Percentiles rank a stretch among this genome's conserved stretches.
Evolutionary conservation across 2,888 invertebrate genomes (phyloP).

Genomic region (Clunio marinus): DNA sequence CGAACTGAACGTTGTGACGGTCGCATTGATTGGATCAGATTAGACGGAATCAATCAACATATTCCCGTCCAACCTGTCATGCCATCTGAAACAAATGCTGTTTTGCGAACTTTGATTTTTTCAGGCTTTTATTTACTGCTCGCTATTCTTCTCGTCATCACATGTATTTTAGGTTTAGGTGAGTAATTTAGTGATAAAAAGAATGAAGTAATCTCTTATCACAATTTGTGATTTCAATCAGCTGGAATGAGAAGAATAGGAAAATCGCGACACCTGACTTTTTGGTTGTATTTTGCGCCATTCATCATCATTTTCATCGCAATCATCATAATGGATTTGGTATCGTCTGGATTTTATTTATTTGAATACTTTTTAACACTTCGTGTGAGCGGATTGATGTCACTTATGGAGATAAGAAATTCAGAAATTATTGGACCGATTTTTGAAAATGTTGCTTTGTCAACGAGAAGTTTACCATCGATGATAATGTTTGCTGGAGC

Average conservation of each 20-base stretch:
- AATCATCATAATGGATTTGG: slow-evolving; percentile 3
- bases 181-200: not conserved
- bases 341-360: not conserved
- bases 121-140: not conserved
- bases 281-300: slow-evolving; percentile 15
- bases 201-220: not conserved
- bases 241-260: not conserved
- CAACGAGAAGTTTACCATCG: not conserved
- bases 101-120: not conserved
- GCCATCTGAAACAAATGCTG: not conserved
- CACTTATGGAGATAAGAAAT: not conserved
- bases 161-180: not conserved
- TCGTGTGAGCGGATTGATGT: not conserved
- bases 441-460: not conserved
- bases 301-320: not conserved
- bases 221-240: slow-evolving; percentile 45
- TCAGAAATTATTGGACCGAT: not conserved
- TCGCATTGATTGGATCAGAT: not conserved
- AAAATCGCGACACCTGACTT: not conserved
- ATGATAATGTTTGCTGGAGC: not conserved
- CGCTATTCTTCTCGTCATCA: not conserved
- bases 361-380: slow-evolving; percentile 3
- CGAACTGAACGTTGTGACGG: not conserved
- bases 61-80: not conserved
- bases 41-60: not conserved